Percentiles rank a stretch among this genome's conserved stretches.
Evolutionary conservation across 2,888 invertebrate species (phyloP).

Genomic region (Eupithecia dodoneata): DNA sequence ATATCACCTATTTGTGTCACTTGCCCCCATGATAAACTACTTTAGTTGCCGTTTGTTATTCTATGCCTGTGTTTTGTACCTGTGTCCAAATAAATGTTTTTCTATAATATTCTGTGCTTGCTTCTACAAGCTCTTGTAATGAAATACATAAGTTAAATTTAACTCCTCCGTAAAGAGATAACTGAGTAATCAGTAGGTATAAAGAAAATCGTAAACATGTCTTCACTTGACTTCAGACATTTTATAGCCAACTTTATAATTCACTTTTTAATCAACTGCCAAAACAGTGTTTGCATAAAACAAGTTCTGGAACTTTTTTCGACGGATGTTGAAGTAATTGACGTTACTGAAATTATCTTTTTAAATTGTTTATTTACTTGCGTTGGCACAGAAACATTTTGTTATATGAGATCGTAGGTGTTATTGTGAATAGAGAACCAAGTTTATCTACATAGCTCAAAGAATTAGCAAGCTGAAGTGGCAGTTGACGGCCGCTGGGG

Average conservation of each 20-base stretch:
- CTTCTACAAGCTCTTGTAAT: background rate
- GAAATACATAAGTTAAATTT: background rate
- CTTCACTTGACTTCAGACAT: background rate
- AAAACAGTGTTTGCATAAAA: background rate
- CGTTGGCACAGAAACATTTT: slow-evolving; percentile 27
- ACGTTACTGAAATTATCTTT: slow-evolving; percentile 20
- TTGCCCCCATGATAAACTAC: too few relatives aligned
- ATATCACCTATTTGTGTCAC: too few relatives aligned
- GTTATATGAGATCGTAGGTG: slow-evolving; percentile 30
- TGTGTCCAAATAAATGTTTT: too few relatives aligned
- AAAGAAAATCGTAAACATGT: background rate
- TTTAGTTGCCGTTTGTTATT: too few relatives aligned
- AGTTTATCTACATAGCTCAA: too few relatives aligned
- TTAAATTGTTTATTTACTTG: slow-evolving; percentile 24
- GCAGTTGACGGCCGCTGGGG: too few relatives aligned
- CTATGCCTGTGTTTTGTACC: too few relatives aligned
- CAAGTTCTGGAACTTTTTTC: slow-evolving; percentile 11
- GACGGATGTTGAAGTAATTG: slow-evolving; percentile 29
- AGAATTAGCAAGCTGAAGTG: too few relatives aligned
- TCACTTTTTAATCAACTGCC: background rate
- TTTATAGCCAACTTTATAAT: background rate
- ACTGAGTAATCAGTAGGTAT: background rate
- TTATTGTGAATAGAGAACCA: background rate
- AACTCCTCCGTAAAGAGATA: background rate
- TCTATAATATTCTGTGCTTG: too few relatives aligned